Evolutionary conservation across 37 sponge, comb jelly and placozoan species (phyloP).

Genomic region (Aplysina aerophoba): DNA sequence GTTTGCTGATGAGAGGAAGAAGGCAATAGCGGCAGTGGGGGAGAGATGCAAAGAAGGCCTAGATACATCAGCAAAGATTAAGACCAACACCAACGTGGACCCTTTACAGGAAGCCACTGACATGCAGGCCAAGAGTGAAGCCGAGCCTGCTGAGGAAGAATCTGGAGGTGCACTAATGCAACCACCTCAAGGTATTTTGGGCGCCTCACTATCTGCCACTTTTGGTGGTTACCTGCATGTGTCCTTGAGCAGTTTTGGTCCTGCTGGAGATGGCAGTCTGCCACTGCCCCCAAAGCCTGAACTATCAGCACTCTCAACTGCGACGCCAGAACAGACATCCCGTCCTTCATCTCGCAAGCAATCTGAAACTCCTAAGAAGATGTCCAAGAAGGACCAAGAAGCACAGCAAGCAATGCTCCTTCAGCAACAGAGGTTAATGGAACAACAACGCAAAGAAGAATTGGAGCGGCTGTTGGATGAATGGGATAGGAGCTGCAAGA

Average conservation of each 20-base stretch:
- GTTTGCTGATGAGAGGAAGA: background rate
- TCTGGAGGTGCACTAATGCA: background rate
- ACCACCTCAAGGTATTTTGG: constrained; percentile 38
- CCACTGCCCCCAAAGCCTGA: constrained; percentile 42
- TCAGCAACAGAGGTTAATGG: constrained; percentile 64
- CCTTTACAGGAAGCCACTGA: background rate
- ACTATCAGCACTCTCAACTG: background rate
- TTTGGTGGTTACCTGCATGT: constrained; percentile 42
- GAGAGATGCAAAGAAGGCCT: background rate
- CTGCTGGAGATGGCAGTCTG: constrained; percentile 58
- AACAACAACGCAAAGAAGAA: constrained; percentile 39
- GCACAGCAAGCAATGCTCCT: constrained; percentile 54
- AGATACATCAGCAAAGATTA: background rate
- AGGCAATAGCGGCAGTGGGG: background rate
- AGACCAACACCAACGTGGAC: background rate
- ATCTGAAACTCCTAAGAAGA: constrained; percentile 50
- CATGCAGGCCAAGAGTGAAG: background rate
- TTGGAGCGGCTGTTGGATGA: constrained; percentile 7
- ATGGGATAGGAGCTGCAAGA: constrained; percentile 12
- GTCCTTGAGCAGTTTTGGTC: constrained; percentile 69
- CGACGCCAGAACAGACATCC: background rate
- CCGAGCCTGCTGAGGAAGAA: background rate
- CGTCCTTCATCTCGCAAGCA: constrained; percentile 36
- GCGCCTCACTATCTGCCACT: constrained; percentile 33
- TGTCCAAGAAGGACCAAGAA: constrained; percentile 67